Evolutionary conservation across 2,888 invertebrate species (phyloP).

Genomic region (Ectemnius continuus): DNA sequence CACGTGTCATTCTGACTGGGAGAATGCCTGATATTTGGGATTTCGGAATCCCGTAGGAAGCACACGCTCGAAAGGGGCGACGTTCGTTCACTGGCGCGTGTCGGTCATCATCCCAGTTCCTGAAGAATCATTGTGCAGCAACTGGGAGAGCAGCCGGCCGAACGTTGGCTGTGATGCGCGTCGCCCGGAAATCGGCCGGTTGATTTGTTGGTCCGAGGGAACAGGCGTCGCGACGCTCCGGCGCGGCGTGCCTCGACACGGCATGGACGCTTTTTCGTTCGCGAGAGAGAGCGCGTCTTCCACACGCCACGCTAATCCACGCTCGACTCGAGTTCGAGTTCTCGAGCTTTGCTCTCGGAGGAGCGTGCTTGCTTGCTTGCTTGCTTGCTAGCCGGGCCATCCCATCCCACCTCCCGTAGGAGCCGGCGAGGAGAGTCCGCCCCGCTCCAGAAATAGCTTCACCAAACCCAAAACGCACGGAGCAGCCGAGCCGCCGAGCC

Average conservation of each 20-base stretch:
- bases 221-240: background rate
- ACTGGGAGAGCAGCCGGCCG: too few relatives aligned
- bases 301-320: constrained; percentile 66
- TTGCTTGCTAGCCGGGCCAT: constrained; percentile 49
- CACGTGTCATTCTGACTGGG: too few relatives aligned
- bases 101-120: too few relatives aligned
- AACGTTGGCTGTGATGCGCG: too few relatives aligned
- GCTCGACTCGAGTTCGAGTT: constrained; percentile 57
- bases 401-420: constrained; percentile 70
- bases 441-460: constrained; percentile 77
- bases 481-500: constrained; percentile 22
- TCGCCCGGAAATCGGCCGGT: too few relatives aligned
- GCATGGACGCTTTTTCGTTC: background rate
- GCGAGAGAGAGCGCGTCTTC: background rate
- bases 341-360: background rate
- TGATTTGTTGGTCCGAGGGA: too few relatives aligned
- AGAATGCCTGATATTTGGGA: too few relatives aligned
- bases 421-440: constrained; percentile 71
- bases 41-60: too few relatives aligned
- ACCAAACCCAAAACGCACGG: constrained; percentile 58
- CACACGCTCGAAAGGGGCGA: too few relatives aligned
- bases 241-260: constrained; percentile 1
- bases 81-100: too few relatives aligned
- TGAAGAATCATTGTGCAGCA: too few relatives aligned
- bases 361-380: constrained; percentile 30